Evolutionary conservation across 2,797 vertebrate species (phyloP).

Genomic region (Phalloptychus januarius): DNA sequence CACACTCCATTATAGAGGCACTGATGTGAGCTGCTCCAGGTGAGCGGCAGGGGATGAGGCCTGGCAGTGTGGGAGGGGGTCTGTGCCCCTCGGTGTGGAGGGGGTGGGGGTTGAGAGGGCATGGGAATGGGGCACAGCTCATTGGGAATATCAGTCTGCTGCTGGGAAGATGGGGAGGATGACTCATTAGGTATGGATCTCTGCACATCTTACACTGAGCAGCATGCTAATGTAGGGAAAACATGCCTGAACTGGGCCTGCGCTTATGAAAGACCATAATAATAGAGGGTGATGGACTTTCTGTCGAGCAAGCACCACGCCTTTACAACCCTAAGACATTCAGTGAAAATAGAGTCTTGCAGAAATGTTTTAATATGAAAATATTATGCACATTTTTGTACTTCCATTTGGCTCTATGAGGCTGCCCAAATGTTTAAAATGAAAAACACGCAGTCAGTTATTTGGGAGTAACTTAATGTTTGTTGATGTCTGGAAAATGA

Average conservation of each 20-base stretch:
- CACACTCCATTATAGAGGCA: slow-evolving; percentile 80
- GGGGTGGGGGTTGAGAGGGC: slow-evolving; percentile 18
- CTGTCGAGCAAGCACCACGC: slow-evolving; percentile 8
- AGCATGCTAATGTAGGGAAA: slow-evolving; percentile 70
- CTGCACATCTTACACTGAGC: slow-evolving; percentile 61
- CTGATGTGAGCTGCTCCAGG: slow-evolving; percentile 67
- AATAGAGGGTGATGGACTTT: slow-evolving; percentile 18
- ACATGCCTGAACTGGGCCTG: slow-evolving; percentile 53
- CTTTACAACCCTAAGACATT: slow-evolving; percentile 1
- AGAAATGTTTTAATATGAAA: not conserved
- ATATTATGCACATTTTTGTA: too few species aligned
- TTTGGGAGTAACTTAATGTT: too few species aligned
- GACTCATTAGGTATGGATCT: slow-evolving; percentile 76
- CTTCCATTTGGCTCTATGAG: too few species aligned
- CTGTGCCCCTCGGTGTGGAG: slow-evolving; percentile 48
- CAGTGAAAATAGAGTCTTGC: not conserved
- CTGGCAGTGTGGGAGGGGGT: slow-evolving; percentile 56
- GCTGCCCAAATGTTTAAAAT: too few species aligned
- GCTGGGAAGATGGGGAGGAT: slow-evolving; percentile 66
- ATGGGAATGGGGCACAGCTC: slow-evolving; percentile 69
- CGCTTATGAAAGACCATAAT: slow-evolving; percentile 15
- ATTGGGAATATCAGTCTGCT: slow-evolving; percentile 68
- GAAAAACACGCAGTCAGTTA: too few species aligned
- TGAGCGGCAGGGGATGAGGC: slow-evolving; percentile 60
- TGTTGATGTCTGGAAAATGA: too few species aligned